A percentile compares a stretch with the other conserved stretches of the same genome.
Conservation (phyloP, 2,888 invertebrate genomes). For the Acrobasis repandana region DNA sequence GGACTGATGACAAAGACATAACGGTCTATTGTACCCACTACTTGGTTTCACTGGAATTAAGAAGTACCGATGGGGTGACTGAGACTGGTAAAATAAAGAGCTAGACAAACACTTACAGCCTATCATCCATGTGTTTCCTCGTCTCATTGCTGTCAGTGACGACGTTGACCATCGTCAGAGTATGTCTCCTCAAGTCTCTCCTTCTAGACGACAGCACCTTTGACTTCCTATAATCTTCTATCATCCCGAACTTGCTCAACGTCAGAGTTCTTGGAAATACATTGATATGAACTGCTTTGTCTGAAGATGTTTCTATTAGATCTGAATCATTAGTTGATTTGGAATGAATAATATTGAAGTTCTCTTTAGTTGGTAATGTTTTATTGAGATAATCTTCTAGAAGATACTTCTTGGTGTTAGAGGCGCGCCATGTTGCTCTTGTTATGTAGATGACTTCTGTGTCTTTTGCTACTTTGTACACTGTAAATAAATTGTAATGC, state of each 20-base stretch:
- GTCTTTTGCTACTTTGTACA: conserved; percentile 35
- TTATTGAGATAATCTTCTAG: not conserved
- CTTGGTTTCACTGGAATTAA: no score
- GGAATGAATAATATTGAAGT: not conserved
- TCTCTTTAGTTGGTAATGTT: no score
- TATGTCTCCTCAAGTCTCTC: conserved; percentile 51
- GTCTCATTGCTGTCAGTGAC: conserved; percentile 71
- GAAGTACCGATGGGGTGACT: not conserved
- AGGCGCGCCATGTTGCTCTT: conserved; percentile 52
- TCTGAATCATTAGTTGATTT: not conserved
- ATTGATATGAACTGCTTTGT: not conserved
- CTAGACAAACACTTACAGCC: conserved; percentile 56
- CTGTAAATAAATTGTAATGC: conserved; percentile 21
- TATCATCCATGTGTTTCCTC: conserved; percentile 61
- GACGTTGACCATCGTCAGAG: conserved; percentile 63
- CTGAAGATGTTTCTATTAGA: not conserved
- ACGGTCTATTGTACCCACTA: no score
- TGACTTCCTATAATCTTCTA: conserved; percentile 54
- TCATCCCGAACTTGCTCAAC: conserved; percentile 42
- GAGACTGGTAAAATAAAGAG: not conserved
- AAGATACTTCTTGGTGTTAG: conserved; percentile 18
- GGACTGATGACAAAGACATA: no score
- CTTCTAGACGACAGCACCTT: conserved; percentile 55
- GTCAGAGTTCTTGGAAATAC: not conserved
- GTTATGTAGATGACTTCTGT: conserved; percentile 52